These are phyloP conservation scores for Melanotus villosus DNA, from an alignment of 2,888 invertebrate species.

Conservation along the genomic window DNA sequence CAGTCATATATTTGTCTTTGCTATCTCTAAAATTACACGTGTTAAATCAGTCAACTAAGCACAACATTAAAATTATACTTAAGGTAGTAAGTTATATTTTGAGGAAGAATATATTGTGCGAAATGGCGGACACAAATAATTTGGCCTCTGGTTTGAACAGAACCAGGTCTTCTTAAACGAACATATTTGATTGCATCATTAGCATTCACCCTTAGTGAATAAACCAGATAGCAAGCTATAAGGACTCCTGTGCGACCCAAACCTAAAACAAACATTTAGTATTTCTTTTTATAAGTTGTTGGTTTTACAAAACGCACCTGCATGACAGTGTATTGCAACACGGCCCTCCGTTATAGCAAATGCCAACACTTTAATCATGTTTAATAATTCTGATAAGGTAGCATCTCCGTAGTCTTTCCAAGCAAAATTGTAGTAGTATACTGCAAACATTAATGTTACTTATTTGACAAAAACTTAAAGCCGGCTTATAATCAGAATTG, in stretches of 20 bases:
- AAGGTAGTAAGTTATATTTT: conserved; percentile 80
- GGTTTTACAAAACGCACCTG: conserved; percentile 72
- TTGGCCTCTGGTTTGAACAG: conserved; percentile 88
- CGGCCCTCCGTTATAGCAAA: conserved; percentile 87
- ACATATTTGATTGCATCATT: conserved; percentile 87
- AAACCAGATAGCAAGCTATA: conserved; percentile 89
- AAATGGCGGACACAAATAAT: conserved; percentile 87
- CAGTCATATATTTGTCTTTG: conserved; percentile 69
- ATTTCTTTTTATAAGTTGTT: no score
- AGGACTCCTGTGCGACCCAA: conserved; percentile 89
- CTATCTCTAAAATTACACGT: conserved; percentile 62
- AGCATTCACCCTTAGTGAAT: conserved; percentile 81
- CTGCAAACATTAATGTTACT: conserved; percentile 72
- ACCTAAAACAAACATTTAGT: no score
- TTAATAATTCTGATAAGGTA: conserved; percentile 81
- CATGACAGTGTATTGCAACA: conserved; percentile 91
- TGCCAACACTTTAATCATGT: conserved; percentile 92
- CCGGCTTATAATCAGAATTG: no score
- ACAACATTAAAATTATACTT: conserved; percentile 68
- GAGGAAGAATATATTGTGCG: conserved; percentile 83
- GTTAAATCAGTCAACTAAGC: not conserved
- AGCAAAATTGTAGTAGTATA: conserved; percentile 92
- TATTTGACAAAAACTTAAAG: no score
- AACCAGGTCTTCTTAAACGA: conserved; percentile 80
- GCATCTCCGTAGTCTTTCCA: conserved; percentile 91